phyloP scores from a whole-genome alignment of 2,797 vertebrate species.

The Manis crassicaudata region DNA sequence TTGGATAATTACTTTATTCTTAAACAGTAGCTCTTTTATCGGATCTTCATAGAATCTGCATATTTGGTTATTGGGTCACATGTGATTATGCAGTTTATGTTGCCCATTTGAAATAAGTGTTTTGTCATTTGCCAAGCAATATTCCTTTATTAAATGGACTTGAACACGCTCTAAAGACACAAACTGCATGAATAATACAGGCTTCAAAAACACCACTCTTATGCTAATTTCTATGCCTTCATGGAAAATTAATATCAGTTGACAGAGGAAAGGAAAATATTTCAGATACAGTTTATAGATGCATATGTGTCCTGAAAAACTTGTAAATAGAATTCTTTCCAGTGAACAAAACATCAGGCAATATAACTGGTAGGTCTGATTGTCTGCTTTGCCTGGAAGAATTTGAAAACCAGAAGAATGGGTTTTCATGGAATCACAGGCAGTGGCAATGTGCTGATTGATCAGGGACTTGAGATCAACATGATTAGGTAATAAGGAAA shows the following conservation, averaged over 20 bases:
- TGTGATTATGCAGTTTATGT: neutral
- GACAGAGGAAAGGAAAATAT: neutral
- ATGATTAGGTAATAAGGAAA: neutral
- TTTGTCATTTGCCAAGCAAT: neutral
- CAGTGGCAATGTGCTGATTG: neutral
- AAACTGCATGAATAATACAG: neutral
- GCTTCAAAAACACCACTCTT: neutral
- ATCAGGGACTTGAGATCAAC: neutral
- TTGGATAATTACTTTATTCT: neutral
- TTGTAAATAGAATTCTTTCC: neutral
- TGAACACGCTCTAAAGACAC: neutral
- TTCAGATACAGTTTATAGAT: neutral
- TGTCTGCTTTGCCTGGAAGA: neutral
- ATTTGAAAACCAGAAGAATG: neutral
- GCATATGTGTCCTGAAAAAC: neutral
- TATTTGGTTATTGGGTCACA: neutral
- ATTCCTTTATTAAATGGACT: neutral
- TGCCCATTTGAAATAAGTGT: neutral
- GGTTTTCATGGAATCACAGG: neutral
- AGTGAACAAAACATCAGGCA: neutral
- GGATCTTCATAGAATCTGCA: neutral
- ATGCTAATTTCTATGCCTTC: neutral
- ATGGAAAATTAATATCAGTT: neutral
- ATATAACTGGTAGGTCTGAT: neutral
- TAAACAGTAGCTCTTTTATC: neutral